These are phyloP conservation scores for Octodon degus DNA, from an alignment of 2,113 vertebrate species.

Conservation along the genomic window DNA sequence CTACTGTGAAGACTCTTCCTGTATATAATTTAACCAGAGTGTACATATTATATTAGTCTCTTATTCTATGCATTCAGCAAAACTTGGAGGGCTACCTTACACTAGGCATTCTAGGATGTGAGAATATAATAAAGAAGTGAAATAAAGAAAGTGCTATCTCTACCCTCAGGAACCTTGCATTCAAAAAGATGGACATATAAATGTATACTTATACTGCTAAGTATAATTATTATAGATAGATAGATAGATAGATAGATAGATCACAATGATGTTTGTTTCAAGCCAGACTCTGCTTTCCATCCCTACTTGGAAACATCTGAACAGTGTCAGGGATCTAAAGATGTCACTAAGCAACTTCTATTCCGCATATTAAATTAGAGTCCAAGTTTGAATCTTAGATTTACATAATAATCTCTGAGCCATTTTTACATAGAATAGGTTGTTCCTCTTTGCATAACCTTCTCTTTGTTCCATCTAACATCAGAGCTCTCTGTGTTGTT, in stretches of 20 bases:
- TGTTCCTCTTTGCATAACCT: not conserved
- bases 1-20: slow-evolving; percentile 4
- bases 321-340: not conserved
- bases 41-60: not conserved
- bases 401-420: not conserved
- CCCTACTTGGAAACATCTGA: not conserved
- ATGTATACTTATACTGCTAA: not conserved
- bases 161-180: not conserved
- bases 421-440: not conserved
- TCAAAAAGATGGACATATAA: not conserved
- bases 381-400: not conserved
- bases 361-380: not conserved
- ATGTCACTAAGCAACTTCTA: not conserved
- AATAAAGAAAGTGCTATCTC: not conserved
- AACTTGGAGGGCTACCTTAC: not conserved
- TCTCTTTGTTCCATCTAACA: not conserved
- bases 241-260: not conserved
- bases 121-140: not conserved
- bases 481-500: not conserved
- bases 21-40: not conserved
- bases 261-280: not conserved
- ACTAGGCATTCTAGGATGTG: not conserved
- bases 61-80: not conserved
- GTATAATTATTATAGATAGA: not conserved
- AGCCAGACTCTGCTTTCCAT: not conserved